These are phyloP conservation scores for Xanthia icteritia DNA, from an alignment of 2,888 invertebrate species.

Conservation along the genomic window DNA sequence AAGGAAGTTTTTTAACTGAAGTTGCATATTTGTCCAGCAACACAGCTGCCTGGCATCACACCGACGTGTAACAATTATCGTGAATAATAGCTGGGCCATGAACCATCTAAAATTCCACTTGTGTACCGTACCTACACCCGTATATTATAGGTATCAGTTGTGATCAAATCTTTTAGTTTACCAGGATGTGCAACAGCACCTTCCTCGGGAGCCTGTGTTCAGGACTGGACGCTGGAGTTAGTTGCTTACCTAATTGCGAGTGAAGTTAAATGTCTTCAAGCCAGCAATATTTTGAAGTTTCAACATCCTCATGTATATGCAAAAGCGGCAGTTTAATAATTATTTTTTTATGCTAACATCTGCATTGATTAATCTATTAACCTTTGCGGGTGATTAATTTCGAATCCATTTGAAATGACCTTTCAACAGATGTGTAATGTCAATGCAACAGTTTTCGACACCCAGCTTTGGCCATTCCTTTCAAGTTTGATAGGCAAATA, in stretches of 20 bases:
- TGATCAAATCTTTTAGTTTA: no score
- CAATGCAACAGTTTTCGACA: constrained; percentile 16
- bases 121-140: background rate
- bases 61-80: background rate
- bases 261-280: background rate
- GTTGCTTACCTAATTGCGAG: background rate
- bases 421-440: constrained; percentile 19
- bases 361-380: constrained; percentile 44
- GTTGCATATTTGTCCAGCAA: background rate
- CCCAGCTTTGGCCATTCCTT: background rate
- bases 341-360: background rate
- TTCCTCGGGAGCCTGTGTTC: no score
- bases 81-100: no score
- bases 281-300: background rate
- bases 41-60: background rate
- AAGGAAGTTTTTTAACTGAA: background rate
- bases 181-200: no score
- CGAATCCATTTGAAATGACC: constrained; percentile 21
- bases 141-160: no score
- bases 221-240: background rate
- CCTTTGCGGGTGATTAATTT: constrained; percentile 23
- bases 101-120: no score
- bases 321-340: constrained; percentile 11
- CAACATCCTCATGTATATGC: constrained; percentile 24
- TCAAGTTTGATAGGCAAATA: background rate